These are phyloP conservation scores for Anabacerthia variegaticeps DNA, from an alignment of 2,797 vertebrate genomes.

Conservation along the genomic window DNA sequence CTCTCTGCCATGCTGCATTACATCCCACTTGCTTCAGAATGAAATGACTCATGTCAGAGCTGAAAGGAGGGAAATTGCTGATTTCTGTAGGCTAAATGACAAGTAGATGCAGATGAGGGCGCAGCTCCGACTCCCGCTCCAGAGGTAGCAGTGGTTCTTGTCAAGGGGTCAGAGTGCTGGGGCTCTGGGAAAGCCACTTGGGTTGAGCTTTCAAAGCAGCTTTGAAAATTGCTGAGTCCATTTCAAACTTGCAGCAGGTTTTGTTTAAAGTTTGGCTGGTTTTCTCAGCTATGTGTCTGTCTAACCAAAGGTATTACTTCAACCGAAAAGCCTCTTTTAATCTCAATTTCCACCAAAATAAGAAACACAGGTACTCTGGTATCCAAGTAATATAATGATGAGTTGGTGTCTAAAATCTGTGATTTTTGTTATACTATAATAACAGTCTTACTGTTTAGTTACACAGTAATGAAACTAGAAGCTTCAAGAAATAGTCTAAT, in stretches of 20 bases:
- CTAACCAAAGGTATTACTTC: background rate
- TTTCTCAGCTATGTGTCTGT: background rate
- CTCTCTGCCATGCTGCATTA: background rate
- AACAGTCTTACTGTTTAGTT: background rate
- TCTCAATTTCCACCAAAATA: background rate
- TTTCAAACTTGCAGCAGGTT: background rate
- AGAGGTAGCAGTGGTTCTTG: background rate
- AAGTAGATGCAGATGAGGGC: background rate
- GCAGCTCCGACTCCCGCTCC: background rate
- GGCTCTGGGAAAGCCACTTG: background rate
- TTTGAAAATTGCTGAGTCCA: background rate
- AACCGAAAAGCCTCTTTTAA: background rate
- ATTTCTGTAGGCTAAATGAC: background rate
- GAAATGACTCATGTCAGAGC: background rate
- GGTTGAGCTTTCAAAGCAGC: background rate
- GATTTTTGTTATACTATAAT: background rate
- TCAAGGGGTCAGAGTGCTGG: background rate
- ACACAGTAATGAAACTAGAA: background rate
- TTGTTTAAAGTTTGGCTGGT: background rate
- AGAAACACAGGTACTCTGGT: background rate
- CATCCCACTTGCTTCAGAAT: background rate
- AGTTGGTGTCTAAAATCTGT: fast-evolving
- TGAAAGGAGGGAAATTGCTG: background rate
- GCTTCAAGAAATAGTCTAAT: background rate
- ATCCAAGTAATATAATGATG: background rate